These are phyloP conservation scores for Bursaphelenchus okinawaensis DNA, from an alignment of 2,888 invertebrate genomes.

Conservation along the genomic window DNA sequence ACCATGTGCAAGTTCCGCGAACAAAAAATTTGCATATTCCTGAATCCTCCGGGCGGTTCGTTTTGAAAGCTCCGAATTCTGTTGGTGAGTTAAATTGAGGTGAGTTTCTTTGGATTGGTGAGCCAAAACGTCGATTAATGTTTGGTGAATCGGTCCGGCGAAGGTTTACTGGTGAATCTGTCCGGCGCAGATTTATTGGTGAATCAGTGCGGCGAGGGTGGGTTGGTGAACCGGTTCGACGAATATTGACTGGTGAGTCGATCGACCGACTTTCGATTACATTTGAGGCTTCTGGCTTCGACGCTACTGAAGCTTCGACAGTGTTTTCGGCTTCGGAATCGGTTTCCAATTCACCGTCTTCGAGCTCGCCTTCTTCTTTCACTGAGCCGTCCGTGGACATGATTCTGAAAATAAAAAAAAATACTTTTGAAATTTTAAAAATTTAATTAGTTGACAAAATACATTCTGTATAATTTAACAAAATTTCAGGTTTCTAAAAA, in stretches of 20 bases:
- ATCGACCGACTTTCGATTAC: conserved; percentile 11
- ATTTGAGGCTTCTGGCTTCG: neutral
- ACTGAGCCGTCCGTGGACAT: neutral
- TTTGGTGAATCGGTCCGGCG: neutral
- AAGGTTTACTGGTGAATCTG: neutral
- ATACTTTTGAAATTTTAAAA: no score
- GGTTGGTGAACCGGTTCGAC: neutral
- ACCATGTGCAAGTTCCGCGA: conserved; percentile 26
- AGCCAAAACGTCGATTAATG: no score
- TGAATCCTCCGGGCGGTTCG: conserved; percentile 18
- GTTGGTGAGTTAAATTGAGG: no score
- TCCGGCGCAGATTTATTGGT: neutral
- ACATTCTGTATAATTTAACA: no score
- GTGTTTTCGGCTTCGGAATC: conserved; percentile 13
- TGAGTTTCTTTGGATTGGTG: no score
- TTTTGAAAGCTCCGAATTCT: neutral
- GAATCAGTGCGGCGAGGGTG: neutral
- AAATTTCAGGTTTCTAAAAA: no score
- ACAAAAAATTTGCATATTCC: conserved; percentile 27
- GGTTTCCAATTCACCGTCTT: conserved; percentile 20
- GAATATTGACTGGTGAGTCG: neutral
- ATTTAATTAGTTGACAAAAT: no score
- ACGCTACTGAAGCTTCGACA: neutral
- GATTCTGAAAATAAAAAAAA: no score
- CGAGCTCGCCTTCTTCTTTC: conserved; percentile 21